These are phyloP conservation scores for Oncorhynchus keta DNA, from an alignment of 2,113 vertebrate genomes.

Conservation along the genomic window DNA sequence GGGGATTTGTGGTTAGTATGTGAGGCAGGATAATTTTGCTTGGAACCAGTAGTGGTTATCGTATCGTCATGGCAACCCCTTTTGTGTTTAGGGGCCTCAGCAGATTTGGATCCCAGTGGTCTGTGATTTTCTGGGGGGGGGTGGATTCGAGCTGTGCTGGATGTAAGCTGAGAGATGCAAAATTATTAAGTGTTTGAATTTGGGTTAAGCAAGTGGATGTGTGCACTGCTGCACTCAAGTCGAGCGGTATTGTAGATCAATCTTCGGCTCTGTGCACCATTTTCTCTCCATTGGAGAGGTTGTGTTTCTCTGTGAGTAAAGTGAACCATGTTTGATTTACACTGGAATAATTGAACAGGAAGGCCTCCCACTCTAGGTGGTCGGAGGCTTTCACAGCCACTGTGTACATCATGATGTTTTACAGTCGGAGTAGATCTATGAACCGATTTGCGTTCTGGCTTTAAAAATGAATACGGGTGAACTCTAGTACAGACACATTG, in stretches of 20 bases:
- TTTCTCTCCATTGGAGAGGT: conserved; percentile 34
- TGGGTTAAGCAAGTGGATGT: conserved; percentile 34
- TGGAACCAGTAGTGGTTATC: conserved; percentile 45
- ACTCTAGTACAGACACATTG: conserved; percentile 34
- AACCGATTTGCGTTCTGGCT: conserved; percentile 39
- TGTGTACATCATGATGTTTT: conserved; percentile 43
- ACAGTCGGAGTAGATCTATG: conserved; percentile 45
- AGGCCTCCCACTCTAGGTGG: conserved; percentile 48
- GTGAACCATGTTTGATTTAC: conserved; percentile 51
- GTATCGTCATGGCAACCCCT: conserved; percentile 47
- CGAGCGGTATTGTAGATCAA: conserved; percentile 38
- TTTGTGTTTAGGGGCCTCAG: conserved; percentile 54
- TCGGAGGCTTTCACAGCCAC: conserved; percentile 36
- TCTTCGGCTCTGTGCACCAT: conserved; percentile 13
- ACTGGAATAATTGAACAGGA: conserved; percentile 48
- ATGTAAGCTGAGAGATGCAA: conserved; percentile 52
- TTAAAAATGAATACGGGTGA: conserved; percentile 5
- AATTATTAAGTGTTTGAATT: conserved; percentile 57
- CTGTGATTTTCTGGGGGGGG: conserved; percentile 60
- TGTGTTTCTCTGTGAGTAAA: conserved; percentile 38
- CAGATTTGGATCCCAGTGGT: conserved; percentile 40
- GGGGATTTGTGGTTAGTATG: conserved; percentile 49
- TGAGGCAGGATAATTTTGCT: conserved; percentile 38
- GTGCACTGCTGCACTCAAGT: conserved; percentile 37
- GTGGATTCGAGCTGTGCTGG: conserved; percentile 49